Conservation (phyloP, 2,113 vertebrate genomes). For the Bombycilla garrulus region DNA sequence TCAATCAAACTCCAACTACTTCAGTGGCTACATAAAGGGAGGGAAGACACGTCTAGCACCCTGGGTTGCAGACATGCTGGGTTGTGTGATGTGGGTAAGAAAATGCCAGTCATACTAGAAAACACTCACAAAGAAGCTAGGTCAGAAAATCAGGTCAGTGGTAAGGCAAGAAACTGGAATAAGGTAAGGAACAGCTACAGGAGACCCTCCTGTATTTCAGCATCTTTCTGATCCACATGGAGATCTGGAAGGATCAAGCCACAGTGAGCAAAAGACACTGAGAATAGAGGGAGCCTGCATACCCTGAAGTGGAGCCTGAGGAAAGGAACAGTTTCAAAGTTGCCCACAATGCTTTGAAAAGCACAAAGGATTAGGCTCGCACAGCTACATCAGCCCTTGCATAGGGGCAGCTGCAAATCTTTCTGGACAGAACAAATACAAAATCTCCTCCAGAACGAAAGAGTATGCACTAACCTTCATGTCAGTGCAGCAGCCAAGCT, state of each 20-base stretch:
- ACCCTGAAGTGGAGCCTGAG: neutral
- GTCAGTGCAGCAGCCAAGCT: neutral
- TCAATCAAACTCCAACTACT: neutral
- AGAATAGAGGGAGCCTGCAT: neutral
- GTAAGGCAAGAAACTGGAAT: neutral
- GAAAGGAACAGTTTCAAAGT: slow-evolving; percentile 1
- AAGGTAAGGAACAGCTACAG: neutral
- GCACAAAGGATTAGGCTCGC: neutral
- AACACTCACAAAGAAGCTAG: neutral
- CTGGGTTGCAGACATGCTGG: neutral
- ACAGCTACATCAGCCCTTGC: neutral
- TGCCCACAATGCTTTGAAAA: neutral
- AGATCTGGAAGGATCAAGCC: neutral
- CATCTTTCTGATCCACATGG: neutral
- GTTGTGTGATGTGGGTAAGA: neutral
- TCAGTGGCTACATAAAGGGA: neutral
- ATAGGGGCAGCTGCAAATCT: neutral
- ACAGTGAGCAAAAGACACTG: neutral
- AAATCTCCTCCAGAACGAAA: neutral
- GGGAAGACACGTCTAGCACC: neutral
- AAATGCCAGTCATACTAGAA: neutral
- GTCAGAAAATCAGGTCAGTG: neutral
- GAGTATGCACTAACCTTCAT: neutral
- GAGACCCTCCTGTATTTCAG: neutral
- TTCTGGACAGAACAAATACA: neutral